Evolutionary conservation across 1,140 invertebrate genomes (phyloP).

Genomic region (Drosophila nigrodunni): DNA sequence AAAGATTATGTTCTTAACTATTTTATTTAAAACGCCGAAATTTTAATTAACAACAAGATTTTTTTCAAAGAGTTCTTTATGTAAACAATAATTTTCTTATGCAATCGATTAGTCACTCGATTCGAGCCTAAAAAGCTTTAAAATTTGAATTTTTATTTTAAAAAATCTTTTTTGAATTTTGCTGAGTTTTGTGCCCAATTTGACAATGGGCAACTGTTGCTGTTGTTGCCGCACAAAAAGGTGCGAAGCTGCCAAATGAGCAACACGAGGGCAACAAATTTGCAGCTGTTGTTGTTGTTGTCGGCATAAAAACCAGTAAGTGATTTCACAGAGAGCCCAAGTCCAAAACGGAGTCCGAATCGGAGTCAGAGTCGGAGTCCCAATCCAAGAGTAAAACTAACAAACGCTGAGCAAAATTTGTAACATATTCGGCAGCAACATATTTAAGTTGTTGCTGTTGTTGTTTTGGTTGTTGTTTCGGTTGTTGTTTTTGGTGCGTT

Average conservation of each 20-base stretch:
- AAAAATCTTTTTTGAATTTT: constrained; percentile 38
- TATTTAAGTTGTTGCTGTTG: constrained; percentile 69
- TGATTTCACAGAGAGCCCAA: constrained; percentile 64
- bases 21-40: too few species aligned
- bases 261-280: constrained; percentile 78
- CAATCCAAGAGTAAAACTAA: constrained; percentile 64
- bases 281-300: constrained; percentile 64
- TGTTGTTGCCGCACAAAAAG: constrained; percentile 34
- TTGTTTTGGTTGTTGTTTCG: too few species aligned
- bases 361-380: constrained; percentile 19
- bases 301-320: constrained; percentile 77
- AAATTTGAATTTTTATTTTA: constrained; percentile 12
- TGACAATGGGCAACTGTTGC: constrained; percentile 47
- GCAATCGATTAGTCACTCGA: constrained; percentile 29
- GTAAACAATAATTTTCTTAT: constrained; percentile 3
- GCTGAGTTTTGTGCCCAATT: constrained; percentile 53
- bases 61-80: background rate
- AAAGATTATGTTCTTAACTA: too few species aligned
- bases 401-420: constrained; percentile 73
- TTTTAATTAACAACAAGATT: background rate
- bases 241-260: constrained; percentile 76
- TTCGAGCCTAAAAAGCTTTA: background rate
- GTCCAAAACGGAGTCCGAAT: constrained; percentile 9
- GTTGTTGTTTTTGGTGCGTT: constrained; percentile 44
- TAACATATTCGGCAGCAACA: constrained; percentile 77